These are phyloP conservation scores for Buphagus erythrorhynchus DNA, from an alignment of 2,797 vertebrate genomes.

Conservation along the genomic window DNA sequence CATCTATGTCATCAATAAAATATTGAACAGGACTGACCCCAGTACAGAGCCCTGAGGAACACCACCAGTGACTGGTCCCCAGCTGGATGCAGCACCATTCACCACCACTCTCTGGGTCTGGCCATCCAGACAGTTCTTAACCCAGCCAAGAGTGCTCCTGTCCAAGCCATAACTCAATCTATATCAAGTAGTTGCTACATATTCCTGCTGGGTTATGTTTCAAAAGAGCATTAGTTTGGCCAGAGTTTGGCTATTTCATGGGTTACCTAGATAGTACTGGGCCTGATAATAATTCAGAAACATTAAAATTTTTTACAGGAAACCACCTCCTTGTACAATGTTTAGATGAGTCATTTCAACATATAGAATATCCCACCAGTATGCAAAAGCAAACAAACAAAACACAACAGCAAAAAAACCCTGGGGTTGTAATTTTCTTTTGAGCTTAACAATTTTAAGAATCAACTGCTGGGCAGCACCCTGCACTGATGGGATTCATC, in stretches of 20 bases:
- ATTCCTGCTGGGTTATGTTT: background rate
- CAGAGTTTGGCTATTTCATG: background rate
- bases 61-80: no score
- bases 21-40: background rate
- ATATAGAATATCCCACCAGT: background rate
- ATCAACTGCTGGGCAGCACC: background rate
- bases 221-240: background rate
- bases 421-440: background rate
- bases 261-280: background rate
- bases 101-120: background rate
- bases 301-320: background rate
- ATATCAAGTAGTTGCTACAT: background rate
- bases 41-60: background rate
- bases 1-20: background rate
- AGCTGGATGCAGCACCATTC: background rate
- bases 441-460: background rate
- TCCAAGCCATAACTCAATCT: background rate
- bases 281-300: background rate
- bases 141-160: background rate
- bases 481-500: background rate
- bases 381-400: background rate
- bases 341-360: background rate
- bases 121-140: background rate
- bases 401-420: background rate
- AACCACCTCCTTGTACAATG: background rate